Evolutionary conservation across 1,140 invertebrate species (phyloP).

Genomic region (Brachionus rotundiformis): DNA sequence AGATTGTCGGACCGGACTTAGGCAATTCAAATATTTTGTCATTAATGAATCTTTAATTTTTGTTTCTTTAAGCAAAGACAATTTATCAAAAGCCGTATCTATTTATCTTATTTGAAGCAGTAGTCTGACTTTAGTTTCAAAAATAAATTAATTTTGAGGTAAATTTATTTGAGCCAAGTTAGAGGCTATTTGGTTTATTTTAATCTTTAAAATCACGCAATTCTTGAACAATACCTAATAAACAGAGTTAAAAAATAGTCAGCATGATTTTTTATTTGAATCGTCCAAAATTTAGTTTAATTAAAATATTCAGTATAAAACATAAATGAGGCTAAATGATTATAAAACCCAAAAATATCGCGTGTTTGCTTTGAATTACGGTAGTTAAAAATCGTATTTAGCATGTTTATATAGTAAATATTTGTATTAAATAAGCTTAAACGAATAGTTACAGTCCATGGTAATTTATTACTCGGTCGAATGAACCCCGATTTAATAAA

Average conservation of each 20-base stretch:
- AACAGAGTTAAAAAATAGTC: too few relatives aligned
- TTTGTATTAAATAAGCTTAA: neutral
- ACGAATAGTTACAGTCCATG: neutral
- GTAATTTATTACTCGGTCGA: slow-evolving; percentile 22
- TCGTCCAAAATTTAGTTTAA: neutral
- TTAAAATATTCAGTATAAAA: neutral
- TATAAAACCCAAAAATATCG: neutral
- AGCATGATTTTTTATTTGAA: neutral
- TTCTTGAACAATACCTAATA: neutral
- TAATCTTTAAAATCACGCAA: neutral
- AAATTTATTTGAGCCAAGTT: neutral
- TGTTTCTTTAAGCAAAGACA: neutral
- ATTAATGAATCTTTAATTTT: neutral
- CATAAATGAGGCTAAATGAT: neutral
- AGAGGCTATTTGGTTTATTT: too few relatives aligned
- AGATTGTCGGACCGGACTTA: neutral
- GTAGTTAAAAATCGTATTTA: neutral
- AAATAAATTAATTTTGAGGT: neutral
- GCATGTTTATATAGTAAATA: slow-evolving; percentile 1
- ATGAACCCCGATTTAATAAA: neutral
- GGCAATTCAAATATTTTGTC: slow-evolving; percentile 19
- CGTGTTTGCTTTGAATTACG: neutral
- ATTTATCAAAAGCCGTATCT: neutral
- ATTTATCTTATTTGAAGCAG: neutral
- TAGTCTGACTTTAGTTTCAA: neutral